Percentiles rank a stretch among this genome's conserved stretches.
Conservation (phyloP, 2,888 invertebrate species). For the Protonemura montana region DNA sequence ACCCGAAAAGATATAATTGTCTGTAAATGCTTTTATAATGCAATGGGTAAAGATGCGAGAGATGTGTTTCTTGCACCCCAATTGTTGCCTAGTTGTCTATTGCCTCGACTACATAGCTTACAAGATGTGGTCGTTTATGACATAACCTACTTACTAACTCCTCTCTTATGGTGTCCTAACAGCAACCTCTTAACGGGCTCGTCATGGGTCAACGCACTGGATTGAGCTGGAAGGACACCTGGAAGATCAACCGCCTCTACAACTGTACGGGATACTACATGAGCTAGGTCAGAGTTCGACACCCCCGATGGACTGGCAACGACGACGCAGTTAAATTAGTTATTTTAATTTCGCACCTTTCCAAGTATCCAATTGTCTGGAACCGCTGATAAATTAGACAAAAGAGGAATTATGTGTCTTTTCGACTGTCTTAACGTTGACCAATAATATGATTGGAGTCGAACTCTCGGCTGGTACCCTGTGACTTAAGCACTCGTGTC, state of each 20-base stretch:
- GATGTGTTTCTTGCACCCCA: no score
- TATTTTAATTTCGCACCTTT: neutral
- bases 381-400: no score
- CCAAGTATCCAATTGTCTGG: no score
- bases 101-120: neutral
- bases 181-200: conserved; percentile 51
- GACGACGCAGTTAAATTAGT: neutral
- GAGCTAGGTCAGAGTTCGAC: neutral
- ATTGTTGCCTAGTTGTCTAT: no score
- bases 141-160: neutral
- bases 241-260: conserved; percentile 79
- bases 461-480: no score
- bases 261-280: conserved; percentile 60
- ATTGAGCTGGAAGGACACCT: conserved; percentile 75
- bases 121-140: neutral
- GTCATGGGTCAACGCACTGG: conserved; percentile 76
- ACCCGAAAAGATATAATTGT: no score
- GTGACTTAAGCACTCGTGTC: no score
- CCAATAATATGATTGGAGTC: no score
- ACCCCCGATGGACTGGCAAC: neutral
- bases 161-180: neutral
- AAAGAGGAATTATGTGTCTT: no score
- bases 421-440: no score
- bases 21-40: no score
- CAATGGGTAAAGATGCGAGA: no score